Evolutionary conservation across 2,888 invertebrate species (phyloP).

Genomic region (Cryptophagus acutangulus): DNA sequence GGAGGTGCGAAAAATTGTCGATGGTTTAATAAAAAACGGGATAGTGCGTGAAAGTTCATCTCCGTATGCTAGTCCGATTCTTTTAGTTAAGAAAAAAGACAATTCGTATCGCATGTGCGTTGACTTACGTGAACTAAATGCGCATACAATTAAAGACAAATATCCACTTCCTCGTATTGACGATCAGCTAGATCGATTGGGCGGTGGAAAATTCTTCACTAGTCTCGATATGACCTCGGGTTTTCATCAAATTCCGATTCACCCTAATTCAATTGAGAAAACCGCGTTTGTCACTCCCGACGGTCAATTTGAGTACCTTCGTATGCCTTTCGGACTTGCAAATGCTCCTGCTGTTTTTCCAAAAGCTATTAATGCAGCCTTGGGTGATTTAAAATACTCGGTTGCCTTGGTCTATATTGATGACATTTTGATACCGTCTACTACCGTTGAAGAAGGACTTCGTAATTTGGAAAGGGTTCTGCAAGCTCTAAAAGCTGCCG

Average conservation of each 20-base stretch:
- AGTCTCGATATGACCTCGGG: conserved; percentile 33
- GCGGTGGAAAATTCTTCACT: conserved; percentile 29
- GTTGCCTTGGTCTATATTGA: conserved; percentile 14
- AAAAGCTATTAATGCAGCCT: conserved; percentile 18
- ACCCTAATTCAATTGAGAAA: conserved; percentile 26
- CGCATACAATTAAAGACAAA: conserved; percentile 30
- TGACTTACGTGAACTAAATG: conserved; percentile 35
- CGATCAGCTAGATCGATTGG: conserved; percentile 33
- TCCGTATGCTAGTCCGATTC: conserved; percentile 13
- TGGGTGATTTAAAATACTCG: conserved; percentile 1
- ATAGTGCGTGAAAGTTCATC: not conserved
- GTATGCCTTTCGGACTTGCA: conserved; percentile 37
- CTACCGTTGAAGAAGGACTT: conserved; percentile 14
- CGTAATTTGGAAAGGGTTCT: conserved; percentile 13
- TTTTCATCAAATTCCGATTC: conserved; percentile 35
- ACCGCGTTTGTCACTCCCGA: conserved; percentile 37
- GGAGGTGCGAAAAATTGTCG: not conserved
- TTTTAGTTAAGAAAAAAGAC: conserved; percentile 22
- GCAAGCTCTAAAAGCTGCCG: conserved; percentile 8
- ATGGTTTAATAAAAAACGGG: not conserved
- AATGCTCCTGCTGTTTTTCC: conserved; percentile 39
- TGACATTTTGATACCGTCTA: conserved; percentile 14
- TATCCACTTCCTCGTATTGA: conserved; percentile 36
- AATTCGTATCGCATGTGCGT: conserved; percentile 28
- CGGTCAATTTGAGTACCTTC: conserved; percentile 34